phyloP scores from a whole-genome alignment of 2,888 invertebrate genomes.

The Caenorhabditis macrosperma region DNA sequence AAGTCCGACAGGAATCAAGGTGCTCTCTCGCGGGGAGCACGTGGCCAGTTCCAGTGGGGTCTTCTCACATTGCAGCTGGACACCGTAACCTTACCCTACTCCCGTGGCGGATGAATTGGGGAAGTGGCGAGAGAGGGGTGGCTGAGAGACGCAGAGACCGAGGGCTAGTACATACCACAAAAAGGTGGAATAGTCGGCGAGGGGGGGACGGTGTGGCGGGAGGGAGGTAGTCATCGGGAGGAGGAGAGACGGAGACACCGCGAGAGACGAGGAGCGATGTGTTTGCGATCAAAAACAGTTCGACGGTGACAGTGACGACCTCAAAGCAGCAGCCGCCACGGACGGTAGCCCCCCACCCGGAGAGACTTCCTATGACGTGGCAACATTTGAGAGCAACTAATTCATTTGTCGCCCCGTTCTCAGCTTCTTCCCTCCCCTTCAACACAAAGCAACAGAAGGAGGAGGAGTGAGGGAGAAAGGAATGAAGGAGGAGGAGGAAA shows the following conservation, averaged over 20 bases:
- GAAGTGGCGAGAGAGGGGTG: slow-evolving; percentile 9
- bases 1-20: slow-evolving; percentile 21
- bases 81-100: background rate
- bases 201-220: slow-evolving; percentile 50
- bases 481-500: background rate
- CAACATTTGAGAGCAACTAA: slow-evolving; percentile 21
- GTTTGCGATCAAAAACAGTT: slow-evolving; percentile 60
- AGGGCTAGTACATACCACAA: slow-evolving; percentile 59
- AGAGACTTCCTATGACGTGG: slow-evolving; percentile 52
- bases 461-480: background rate
- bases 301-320: slow-evolving; percentile 56
- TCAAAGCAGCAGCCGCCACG: slow-evolving; percentile 46
- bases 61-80: background rate
- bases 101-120: background rate
- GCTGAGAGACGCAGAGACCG: slow-evolving; percentile 38
- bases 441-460: slow-evolving; percentile 27
- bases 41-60: slow-evolving; percentile 18
- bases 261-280: slow-evolving; percentile 41
- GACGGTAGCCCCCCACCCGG: slow-evolving; percentile 14
- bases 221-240: slow-evolving; percentile 47
- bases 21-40: slow-evolving; percentile 16
- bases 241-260: slow-evolving; percentile 32
- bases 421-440: background rate
- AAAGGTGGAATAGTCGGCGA: slow-evolving; percentile 54
- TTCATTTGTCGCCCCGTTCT: slow-evolving; percentile 10